Evolutionary conservation across 1,140 invertebrate genomes (phyloP), one percentile per base, ranked within the genome.

Genomic region (Dryas iulia): DNA sequence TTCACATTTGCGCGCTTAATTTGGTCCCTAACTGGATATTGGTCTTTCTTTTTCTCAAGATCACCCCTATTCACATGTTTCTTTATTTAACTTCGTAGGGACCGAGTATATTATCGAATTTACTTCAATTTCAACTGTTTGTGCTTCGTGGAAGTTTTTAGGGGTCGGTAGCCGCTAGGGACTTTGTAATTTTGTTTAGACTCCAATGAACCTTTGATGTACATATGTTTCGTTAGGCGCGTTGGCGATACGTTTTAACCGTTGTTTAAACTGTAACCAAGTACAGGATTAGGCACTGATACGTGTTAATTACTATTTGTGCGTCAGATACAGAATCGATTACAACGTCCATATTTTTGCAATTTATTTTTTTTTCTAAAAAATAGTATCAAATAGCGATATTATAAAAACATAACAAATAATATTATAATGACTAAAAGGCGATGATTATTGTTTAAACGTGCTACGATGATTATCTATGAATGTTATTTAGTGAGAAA

Each of bases 61-160:
- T 35, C 26, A 65, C 68, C 60, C 62, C 62, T 56, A 59, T 59
- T 58, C 57, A 59, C 64, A 66, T 70, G 61, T 65, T 70, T 70
- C 68, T 70, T 70, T 70, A 70, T 65, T 70, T 65, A 65, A 70
- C 53, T 70, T 70, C 30, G 54, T 18, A 70, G 57, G 59, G 66
- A 53, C 54, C 53, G 53, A 56, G 59, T 68, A 61, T 60, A 58
- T 69, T 69, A 69, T 69, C 66, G 33, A 62, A 54, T 69, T 62
- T 53, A 56, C 59, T 69, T 58, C 59, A 69, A 56, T 62, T 69
- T 54, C 53, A 54, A 47, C 52, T 62, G 54, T 56, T 54, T 54
- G 31, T 33, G n/a, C 60, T 68, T 61, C 59, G 30, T 54, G 53
- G 30, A 62, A 58, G 52, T 66, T 66, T 66, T 62, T 56, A 62